Evolutionary conservation across 2,113 vertebrate species (phyloP).

Genomic region (Sialia sialis): DNA sequence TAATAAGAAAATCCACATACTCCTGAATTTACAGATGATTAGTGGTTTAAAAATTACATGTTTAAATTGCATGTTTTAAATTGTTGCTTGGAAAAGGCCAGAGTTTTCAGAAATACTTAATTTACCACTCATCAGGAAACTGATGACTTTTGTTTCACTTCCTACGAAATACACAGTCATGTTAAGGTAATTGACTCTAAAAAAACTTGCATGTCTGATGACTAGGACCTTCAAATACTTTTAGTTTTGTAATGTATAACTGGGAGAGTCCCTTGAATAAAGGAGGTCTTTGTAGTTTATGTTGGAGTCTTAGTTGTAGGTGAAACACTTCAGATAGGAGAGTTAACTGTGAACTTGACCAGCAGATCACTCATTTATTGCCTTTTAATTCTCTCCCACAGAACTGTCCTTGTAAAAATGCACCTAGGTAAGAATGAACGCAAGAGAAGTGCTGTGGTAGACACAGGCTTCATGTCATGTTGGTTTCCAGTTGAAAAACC

Average conservation of each 20-base stretch:
- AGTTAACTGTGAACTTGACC: neutral
- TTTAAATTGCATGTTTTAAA: too few species aligned
- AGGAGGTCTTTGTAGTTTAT: neutral
- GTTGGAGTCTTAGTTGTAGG: neutral
- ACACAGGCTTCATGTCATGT: neutral
- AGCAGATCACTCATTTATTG: neutral
- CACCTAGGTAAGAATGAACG: neutral
- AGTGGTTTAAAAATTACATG: neutral
- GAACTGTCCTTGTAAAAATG: neutral
- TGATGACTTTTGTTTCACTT: slow-evolving; percentile 63
- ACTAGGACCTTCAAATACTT: neutral
- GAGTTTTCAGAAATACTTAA: neutral
- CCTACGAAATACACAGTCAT: slow-evolving; percentile 21
- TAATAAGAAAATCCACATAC: neutral
- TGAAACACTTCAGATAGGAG: neutral
- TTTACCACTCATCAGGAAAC: neutral
- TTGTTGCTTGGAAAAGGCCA: neutral
- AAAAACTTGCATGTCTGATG: neutral
- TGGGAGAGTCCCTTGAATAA: neutral
- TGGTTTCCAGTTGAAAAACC: slow-evolving; percentile 27
- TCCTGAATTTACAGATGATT: neutral
- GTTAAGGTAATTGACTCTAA: neutral
- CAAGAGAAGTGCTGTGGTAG: slow-evolving; percentile 4
- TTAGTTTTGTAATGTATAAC: neutral
- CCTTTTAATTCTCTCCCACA: neutral